Conservation (phyloP, 2,888 invertebrate species). For the Saturnia japonica region DNA sequence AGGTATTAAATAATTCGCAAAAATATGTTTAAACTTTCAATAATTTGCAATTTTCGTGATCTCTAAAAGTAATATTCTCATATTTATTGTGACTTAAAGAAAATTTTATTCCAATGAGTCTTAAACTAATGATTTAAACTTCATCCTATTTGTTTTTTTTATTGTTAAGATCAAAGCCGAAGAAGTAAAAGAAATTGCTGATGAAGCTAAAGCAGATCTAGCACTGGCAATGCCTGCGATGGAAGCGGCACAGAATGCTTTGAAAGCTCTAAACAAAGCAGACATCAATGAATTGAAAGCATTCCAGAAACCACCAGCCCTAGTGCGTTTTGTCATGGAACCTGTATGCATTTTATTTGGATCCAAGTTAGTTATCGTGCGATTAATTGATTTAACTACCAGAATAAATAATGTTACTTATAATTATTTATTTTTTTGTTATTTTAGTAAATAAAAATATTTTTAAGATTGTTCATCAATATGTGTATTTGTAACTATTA, state of each 20-base stretch:
- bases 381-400: neutral
- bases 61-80: neutral
- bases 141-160: neutral
- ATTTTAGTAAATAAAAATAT: neutral
- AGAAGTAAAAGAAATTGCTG: slow-evolving; percentile 91
- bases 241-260: slow-evolving; percentile 91
- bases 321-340: slow-evolving; percentile 96
- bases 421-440: too few relatives aligned
- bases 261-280: slow-evolving; percentile 92
- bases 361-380: slow-evolving; percentile 85
- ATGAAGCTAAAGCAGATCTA: slow-evolving; percentile 93
- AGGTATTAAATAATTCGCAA: slow-evolving; percentile 72
- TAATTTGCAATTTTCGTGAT: neutral
- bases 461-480: neutral
- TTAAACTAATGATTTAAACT: neutral
- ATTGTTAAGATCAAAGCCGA: slow-evolving; percentile 87
- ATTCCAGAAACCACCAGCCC: slow-evolving; percentile 92
- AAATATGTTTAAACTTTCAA: neutral
- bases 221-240: slow-evolving; percentile 93
- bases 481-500: neutral
- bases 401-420: neutral
- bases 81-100: neutral
- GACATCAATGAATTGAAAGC: slow-evolving; percentile 95
- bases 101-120: neutral
- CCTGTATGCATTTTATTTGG: slow-evolving; percentile 92